Base-by-base conservation (phyloP, 2,797 vertebrate genomes). In the Poecilia gillii region DNA sequence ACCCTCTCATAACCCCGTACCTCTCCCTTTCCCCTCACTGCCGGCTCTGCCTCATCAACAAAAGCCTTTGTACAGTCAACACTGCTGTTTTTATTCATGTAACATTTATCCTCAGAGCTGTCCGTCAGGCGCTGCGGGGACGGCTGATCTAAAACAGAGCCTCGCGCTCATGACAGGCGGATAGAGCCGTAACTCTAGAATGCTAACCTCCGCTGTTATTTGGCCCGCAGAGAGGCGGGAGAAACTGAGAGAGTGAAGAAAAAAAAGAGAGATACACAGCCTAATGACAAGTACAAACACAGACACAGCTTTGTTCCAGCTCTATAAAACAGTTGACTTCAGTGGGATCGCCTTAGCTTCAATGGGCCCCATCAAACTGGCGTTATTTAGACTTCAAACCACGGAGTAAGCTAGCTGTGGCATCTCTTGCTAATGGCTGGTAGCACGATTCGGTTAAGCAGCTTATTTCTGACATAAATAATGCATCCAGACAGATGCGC, bases 361-460 rank as follows among this genome's bases (percentile, higher is more conserved):
- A 89, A 36, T 74, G 93, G 92, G 92, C 93, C 93, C 92, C 95
- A 95, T 95, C 94, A 95, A 91, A 94, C 90, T 86, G 86, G 91
- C 90, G 91, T 95, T 95, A 94, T 94, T 96, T 94, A 93, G 92
- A 95, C 95, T 96, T 96, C 94, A 94, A 96, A 95, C 94, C 92
- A 47, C 87, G 81, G 87, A 90, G 87, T 81, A 81, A 68, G 89
- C 87, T 91, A 93, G 93, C 91, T 94, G 90, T 86, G 68, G 90
- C 76, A 92, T 95, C 95, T 96, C 93, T 75, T 94, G 93, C 93
- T 95, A 95, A 96, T 96, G 95, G 95, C 93, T 95, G 93, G 89
- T 93, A 92, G 94, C 91, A 90, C 77, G 90, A 93, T 92, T 91
- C 89, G 82, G 95, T 95, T 95, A 95, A 96, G 94, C 93, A 90